Percentiles rank a stretch among this genome's conserved stretches.
Conservation (phyloP, 2,113 vertebrate species). For the Eira barbara region DNA sequence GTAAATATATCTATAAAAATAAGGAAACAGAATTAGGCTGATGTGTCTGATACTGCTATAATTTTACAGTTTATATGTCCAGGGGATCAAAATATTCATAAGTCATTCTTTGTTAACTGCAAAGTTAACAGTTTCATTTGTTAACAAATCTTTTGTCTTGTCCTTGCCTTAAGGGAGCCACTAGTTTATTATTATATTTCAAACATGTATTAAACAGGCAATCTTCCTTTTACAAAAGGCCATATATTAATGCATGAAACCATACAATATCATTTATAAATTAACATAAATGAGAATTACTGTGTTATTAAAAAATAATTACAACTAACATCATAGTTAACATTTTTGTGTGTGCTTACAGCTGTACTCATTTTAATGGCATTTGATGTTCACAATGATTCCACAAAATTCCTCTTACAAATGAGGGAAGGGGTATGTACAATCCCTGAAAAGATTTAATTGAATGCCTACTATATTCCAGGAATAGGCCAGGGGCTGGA, state of each 20-base stretch:
- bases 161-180: not conserved
- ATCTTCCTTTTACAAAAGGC: not conserved
- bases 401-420: not conserved
- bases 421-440: not conserved
- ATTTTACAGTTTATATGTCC: not conserved
- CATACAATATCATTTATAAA: not conserved
- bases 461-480: not conserved
- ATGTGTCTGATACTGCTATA: not conserved
- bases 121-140: not conserved
- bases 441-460: not conserved
- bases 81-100: not conserved
- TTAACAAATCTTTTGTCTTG: not conserved
- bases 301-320: not conserved
- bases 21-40: not conserved
- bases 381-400: not conserved
- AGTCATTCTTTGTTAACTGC: not conserved
- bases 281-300: not conserved
- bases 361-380: too few species aligned
- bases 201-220: not conserved
- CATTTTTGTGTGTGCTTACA: not conserved
- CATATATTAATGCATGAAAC: not conserved
- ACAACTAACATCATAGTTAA: not conserved
- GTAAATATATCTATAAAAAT: not conserved
- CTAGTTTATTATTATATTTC: not conserved
- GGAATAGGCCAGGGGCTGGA: not conserved